phyloP scores from a whole-genome alignment of 92 coral and sea anemone genomes.

The Hydrozoanthus gracilis region DNA sequence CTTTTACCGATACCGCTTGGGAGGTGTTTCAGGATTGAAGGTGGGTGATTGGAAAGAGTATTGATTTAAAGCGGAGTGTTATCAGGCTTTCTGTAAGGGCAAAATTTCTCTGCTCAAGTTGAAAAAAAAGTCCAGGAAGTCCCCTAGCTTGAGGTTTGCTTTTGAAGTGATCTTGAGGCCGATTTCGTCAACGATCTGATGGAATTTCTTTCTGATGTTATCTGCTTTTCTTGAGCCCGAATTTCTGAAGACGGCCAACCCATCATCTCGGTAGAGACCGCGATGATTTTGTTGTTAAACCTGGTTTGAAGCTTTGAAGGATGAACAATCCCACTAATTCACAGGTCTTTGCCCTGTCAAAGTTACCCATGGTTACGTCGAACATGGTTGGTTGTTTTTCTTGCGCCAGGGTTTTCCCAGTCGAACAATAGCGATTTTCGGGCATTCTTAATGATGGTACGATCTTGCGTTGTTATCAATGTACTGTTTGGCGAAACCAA shows the following conservation, averaged over 20 bases:
- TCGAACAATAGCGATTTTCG: constrained; percentile 8
- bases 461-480: not conserved
- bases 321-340: not conserved
- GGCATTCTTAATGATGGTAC: not conserved
- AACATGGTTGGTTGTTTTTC: constrained; percentile 1
- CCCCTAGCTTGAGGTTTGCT: not conserved
- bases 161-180: not conserved
- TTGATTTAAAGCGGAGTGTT: not conserved
- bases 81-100: not conserved
- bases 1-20: constrained; percentile 1
- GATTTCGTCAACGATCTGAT: not conserved
- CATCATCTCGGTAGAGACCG: not conserved
- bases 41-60: not conserved
- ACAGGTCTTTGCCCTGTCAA: not conserved
- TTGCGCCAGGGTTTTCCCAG: not conserved
- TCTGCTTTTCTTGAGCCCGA: not conserved
- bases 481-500: too few relatives aligned
- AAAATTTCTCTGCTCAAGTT: not conserved
- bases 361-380: not conserved
- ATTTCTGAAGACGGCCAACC: not conserved
- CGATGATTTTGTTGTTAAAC: not conserved
- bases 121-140: not conserved
- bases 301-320: not conserved
- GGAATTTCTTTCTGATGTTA: not conserved
- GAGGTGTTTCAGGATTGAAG: not conserved